Evolutionary conservation across 64 coral and sea anemone species (phyloP), one percentile per base, ranked within the genome.

Genomic region (Stichodactyla helianthus): DNA sequence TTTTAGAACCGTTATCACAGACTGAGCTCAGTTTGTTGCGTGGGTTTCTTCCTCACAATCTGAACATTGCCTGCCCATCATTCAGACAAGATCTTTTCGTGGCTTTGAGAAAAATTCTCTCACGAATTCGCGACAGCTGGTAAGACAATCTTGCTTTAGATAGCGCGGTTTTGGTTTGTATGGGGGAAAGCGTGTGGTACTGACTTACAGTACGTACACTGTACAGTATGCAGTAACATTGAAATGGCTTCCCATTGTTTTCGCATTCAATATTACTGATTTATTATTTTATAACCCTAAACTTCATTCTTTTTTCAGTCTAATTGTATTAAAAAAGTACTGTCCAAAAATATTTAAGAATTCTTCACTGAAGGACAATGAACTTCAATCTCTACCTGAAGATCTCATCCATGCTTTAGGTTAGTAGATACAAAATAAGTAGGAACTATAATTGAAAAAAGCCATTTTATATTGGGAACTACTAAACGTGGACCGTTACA

Each of bases 1-100:
- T 70, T 0, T 23, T 77, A 92, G 90, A 92, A 60, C 70, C 70
- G n/a, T 84, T 92, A 65, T 92, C 90, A 68, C 52, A 81, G 0
- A 63, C 68, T 10, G 90, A 92, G 85, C 28, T 82, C 6, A 55
- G 19, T 9, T 82, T 92, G 25, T 35, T 92, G 25, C 90, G 77
- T 12, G 71, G 56, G 1, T 92, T 87, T 52, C 50, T 92, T 59
- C 85, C 61, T 82, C 77, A 92, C 79, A 92, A 92, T 59, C 79
- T 92, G 51, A 87, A 92, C 57, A 92, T 92, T 50, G 85, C 90
- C 8, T 87, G 78, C 26, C 90, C 90, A 5, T 79, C 85, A 19
- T 92, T 92, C 77, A 82, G 90, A 82, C 90, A 92, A 92, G 85
- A 92, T 26, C 81, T 92, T 83, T 92, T 87, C 62, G 77, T 54